Percentiles rank a stretch among this genome's conserved stretches.
phyloP scores from a whole-genome alignment of 2,797 vertebrate genomes.

The Sebastes trivittatus region DNA sequence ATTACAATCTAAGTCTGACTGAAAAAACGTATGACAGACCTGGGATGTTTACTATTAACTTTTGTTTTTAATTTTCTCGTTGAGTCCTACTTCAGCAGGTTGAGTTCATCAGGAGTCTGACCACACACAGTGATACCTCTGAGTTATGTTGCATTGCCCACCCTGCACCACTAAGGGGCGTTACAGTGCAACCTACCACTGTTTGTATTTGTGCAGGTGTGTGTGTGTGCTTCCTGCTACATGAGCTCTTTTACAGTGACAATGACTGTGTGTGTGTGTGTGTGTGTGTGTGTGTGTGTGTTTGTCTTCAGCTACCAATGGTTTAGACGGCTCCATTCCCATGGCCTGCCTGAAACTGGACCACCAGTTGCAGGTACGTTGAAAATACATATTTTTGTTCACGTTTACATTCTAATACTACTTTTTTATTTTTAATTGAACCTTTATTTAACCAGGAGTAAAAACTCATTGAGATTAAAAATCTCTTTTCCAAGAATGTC shows the following conservation, averaged over 20 bases:
- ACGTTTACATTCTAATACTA: not conserved
- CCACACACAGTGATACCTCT: not conserved
- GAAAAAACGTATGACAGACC: not conserved
- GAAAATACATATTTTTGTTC: constrained; percentile 35
- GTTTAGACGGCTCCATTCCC: constrained; percentile 93
- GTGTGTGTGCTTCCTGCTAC: not conserved
- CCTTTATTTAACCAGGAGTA: too few species aligned
- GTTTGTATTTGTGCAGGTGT: not conserved
- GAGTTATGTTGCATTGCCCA: not conserved
- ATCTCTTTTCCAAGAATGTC: too few species aligned
- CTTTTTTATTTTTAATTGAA: not conserved
- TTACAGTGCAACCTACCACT: not conserved
- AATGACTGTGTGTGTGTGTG: not conserved
- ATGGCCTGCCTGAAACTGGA: constrained; percentile 95
- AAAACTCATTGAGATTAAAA: too few species aligned
- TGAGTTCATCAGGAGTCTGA: not conserved
- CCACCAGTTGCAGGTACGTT: constrained; percentile 92
- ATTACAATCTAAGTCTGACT: too few species aligned
- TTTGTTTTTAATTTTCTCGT: not conserved
- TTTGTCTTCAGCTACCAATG: constrained; percentile 88
- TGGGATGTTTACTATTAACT: not conserved
- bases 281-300: not conserved
- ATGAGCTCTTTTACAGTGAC: not conserved
- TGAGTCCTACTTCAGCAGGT: not conserved
- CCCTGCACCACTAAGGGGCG: constrained; percentile 18